Evolutionary conservation across 2,797 vertebrate species (phyloP).

Genomic region (Channa striata): DNA sequence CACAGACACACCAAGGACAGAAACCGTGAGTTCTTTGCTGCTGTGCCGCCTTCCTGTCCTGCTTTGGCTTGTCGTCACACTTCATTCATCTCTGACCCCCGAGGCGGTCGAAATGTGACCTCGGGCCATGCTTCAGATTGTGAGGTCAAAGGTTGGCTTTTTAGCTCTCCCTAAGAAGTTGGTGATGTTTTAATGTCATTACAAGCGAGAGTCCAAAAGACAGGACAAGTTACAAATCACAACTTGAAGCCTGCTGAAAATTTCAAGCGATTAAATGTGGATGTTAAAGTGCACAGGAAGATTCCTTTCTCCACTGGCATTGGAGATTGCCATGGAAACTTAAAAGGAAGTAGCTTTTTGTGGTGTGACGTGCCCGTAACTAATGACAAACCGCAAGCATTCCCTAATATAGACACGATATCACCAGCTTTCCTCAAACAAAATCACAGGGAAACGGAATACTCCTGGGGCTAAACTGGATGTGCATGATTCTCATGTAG

Average conservation of each 20-base stretch:
- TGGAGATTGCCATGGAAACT: constrained; percentile 55
- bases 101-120: constrained; percentile 43
- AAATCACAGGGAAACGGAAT: constrained; percentile 36
- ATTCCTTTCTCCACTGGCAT: constrained; percentile 14
- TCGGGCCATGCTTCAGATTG: constrained; percentile 35
- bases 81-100: constrained; percentile 65
- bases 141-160: constrained; percentile 60
- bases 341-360: constrained; percentile 36
- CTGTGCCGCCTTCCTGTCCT: constrained; percentile 49
- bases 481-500: constrained; percentile 24
- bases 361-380: constrained; percentile 50
- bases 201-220: constrained; percentile 30
- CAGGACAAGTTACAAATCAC: constrained; percentile 12
- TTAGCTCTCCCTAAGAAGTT: constrained; percentile 25
- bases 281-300: constrained; percentile 10
- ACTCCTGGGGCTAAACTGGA: constrained; percentile 22
- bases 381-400: constrained; percentile 54
- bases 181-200: constrained; percentile 52
- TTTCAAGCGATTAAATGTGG: constrained; percentile 33
- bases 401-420: constrained; percentile 64
- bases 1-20: constrained; percentile 18
- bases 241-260: constrained; percentile 1
- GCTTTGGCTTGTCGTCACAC: constrained; percentile 57
- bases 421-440: constrained; percentile 42
- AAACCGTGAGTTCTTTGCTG: constrained; percentile 20